These are phyloP conservation scores for Manis crassicaudata DNA, from an alignment of 2,797 vertebrate species.

Conservation along the genomic window DNA sequence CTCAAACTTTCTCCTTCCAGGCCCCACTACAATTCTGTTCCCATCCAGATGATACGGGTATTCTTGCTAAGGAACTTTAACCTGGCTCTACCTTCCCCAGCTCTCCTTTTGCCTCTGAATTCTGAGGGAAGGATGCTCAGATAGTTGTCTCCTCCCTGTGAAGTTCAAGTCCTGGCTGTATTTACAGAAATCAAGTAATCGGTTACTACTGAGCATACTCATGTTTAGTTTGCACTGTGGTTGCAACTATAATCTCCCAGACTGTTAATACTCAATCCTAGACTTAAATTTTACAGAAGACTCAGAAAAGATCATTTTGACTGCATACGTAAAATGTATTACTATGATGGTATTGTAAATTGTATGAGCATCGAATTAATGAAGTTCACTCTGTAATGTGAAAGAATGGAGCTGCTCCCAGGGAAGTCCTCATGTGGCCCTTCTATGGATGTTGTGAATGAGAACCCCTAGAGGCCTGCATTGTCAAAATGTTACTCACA, in stretches of 20 bases:
- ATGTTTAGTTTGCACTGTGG: background rate
- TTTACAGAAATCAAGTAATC: background rate
- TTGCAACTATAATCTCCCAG: background rate
- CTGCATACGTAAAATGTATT: background rate
- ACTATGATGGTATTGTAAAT: background rate
- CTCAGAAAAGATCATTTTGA: background rate
- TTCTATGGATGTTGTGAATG: background rate
- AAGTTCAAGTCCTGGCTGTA: background rate
- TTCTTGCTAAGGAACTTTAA: background rate
- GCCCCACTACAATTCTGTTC: background rate
- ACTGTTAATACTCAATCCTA: background rate
- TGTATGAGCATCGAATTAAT: background rate
- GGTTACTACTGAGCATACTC: background rate
- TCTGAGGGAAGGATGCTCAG: background rate
- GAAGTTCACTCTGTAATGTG: background rate
- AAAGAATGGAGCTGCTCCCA: background rate
- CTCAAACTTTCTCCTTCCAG: background rate
- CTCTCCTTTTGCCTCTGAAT: background rate
- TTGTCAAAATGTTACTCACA: background rate
- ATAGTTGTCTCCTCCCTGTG: background rate
- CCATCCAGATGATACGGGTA: background rate
- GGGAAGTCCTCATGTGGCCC: background rate
- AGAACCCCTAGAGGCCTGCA: background rate
- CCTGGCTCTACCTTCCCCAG: background rate
- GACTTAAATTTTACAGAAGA: constrained; percentile 23